Evolutionary conservation across 2,888 invertebrate genomes (phyloP).

Genomic region (Priocnemis perturbator): DNA sequence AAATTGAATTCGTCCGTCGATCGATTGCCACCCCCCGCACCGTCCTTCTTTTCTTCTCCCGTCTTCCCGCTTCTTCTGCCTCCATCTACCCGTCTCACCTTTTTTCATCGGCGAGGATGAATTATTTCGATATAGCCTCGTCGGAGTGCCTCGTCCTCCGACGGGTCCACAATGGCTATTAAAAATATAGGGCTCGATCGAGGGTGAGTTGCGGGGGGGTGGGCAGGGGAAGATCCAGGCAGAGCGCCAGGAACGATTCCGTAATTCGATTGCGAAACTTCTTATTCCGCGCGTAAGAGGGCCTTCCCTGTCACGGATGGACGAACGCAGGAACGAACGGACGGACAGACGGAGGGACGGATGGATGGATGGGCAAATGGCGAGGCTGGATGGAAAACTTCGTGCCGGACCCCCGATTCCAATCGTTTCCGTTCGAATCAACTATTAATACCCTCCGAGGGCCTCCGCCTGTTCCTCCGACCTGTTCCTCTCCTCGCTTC

Average conservation of each 20-base stretch:
- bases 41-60: conserved; percentile 2
- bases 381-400: conserved; percentile 59
- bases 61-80: conserved; percentile 3
- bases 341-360: not conserved
- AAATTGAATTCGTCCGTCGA: conserved; percentile 34
- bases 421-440: conserved; percentile 63
- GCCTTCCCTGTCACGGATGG: conserved; percentile 18
- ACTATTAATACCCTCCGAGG: conserved; percentile 63
- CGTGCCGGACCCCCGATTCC: conserved; percentile 51
- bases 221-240: conserved; percentile 20
- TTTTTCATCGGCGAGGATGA: conserved; percentile 25
- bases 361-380: conserved; percentile 13
- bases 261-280: conserved; percentile 64
- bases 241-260: conserved; percentile 52
- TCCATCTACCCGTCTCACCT: conserved; percentile 5
- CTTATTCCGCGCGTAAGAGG: conserved; percentile 36
- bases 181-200: conserved; percentile 25
- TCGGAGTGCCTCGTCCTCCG: conserved; percentile 28
- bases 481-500: conserved; percentile 6
- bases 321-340: conserved; percentile 7
- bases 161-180: conserved; percentile 19
- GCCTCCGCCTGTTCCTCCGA: conserved; percentile 12
- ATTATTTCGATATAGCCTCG: conserved; percentile 48
- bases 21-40: too few relatives aligned
- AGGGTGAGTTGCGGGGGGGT: too few relatives aligned